Percentiles rank a stretch among this genome's conserved stretches.
Conservation (phyloP, 2,888 invertebrate genomes). For the Torymus auratus region DNA sequence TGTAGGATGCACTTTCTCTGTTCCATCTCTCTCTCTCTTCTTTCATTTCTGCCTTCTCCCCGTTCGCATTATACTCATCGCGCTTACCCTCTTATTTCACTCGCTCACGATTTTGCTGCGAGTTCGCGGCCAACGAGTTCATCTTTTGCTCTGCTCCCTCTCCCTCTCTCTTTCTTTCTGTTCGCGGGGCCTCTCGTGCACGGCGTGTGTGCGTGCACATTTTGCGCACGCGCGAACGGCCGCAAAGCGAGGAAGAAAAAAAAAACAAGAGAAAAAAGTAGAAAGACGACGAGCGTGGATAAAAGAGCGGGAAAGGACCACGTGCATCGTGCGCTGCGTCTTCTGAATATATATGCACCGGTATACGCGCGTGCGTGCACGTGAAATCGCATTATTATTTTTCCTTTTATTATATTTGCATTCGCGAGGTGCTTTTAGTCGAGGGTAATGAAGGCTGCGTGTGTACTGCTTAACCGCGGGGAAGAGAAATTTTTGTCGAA, state of each 20-base stretch:
- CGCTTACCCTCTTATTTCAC: too few relatives aligned
- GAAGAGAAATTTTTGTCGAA: too few relatives aligned
- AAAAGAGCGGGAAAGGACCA: too few relatives aligned
- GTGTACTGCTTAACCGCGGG: neutral
- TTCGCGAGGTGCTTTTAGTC: neutral
- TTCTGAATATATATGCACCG: too few relatives aligned
- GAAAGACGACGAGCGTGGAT: too few relatives aligned
- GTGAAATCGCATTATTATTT: neutral
- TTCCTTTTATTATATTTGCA: constrained; percentile 11
- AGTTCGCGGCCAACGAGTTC: neutral
- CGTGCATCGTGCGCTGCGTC: too few relatives aligned
- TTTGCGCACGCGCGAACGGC: neutral
- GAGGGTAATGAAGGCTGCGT: constrained; percentile 17
- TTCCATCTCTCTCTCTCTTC: too few relatives aligned
- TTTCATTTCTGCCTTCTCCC: too few relatives aligned
- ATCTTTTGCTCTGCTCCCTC: neutral
- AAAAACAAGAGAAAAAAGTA: too few relatives aligned
- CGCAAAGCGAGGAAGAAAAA: neutral
- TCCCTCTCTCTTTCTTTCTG: too few relatives aligned
- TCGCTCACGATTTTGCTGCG: neutral
- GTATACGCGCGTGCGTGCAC: neutral
- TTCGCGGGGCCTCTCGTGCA: neutral
- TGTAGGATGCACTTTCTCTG: too few relatives aligned
- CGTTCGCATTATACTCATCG: too few relatives aligned
- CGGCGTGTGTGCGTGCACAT: neutral